Evolutionary conservation across 2,113 vertebrate species (phyloP).

Genomic region (Apteryx mantelli): DNA sequence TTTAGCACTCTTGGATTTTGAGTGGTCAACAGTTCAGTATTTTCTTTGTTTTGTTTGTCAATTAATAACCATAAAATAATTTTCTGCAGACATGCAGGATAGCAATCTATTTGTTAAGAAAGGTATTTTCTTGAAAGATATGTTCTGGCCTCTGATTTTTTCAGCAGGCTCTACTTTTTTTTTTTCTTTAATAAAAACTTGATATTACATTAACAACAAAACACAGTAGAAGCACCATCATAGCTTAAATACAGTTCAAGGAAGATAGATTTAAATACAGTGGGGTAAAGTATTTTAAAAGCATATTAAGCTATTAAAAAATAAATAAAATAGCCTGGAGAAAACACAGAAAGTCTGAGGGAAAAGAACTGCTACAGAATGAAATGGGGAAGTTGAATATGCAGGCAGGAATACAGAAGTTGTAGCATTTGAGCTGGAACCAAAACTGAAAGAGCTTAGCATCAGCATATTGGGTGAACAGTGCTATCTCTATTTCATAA

Average conservation of each 20-base stretch:
- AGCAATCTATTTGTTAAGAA: not conserved
- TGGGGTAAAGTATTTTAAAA: not conserved
- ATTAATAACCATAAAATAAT: not conserved
- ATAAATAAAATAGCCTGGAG: not conserved
- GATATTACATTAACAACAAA: not conserved
- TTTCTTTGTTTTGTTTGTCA: not conserved
- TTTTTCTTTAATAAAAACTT: not conserved
- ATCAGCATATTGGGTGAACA: not conserved
- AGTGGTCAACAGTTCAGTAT: not conserved
- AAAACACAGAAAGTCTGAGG: not conserved
- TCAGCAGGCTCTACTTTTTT: not conserved
- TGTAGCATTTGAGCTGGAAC: not conserved
- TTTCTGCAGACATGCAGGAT: not conserved
- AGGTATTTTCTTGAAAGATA: not conserved
- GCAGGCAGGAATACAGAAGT: not conserved
- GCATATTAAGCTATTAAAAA: not conserved
- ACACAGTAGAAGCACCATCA: not conserved
- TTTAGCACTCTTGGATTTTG: not conserved
- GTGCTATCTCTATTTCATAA: not conserved
- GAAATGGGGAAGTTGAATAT: not conserved
- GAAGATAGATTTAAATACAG: not conserved
- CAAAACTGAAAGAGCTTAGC: not conserved
- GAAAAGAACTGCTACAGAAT: not conserved
- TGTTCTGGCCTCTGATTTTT: fast-evolving
- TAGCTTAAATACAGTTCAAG: not conserved